Evolutionary conservation across 2,113 vertebrate genomes (phyloP).

Genomic region (Hassar affinis): DNA sequence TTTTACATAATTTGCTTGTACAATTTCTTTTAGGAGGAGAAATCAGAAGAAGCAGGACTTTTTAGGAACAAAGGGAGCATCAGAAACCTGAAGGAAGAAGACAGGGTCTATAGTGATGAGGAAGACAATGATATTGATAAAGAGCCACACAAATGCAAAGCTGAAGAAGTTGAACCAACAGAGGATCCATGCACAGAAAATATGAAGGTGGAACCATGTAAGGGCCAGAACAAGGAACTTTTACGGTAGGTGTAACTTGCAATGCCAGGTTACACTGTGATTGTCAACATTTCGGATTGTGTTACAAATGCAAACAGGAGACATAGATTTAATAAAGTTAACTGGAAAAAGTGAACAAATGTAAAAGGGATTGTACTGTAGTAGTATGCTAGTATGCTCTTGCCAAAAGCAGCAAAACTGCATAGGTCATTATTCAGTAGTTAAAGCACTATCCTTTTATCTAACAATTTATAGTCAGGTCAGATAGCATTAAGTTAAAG

Average conservation of each 20-base stretch:
- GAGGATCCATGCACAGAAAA: conserved; percentile 50
- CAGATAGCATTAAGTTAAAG: not conserved
- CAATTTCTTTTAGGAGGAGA: conserved; percentile 64
- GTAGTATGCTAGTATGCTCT: not conserved
- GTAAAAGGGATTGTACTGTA: not conserved
- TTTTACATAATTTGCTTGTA: not conserved
- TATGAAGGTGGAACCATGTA: conserved; percentile 60
- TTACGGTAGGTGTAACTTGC: conserved; percentile 70
- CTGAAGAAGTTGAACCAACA: conserved; percentile 55
- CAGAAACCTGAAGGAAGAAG: conserved; percentile 41
- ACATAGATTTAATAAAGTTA: not conserved
- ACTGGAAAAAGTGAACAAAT: not conserved
- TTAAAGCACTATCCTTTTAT: too few relatives aligned
- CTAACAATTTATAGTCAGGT: not conserved
- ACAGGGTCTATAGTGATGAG: conserved; percentile 43
- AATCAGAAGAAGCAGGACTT: conserved; percentile 41
- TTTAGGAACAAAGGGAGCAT: conserved; percentile 55
- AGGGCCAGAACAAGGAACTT: conserved; percentile 68
- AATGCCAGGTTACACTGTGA: not conserved
- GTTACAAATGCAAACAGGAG: conserved; percentile 30
- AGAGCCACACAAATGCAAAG: conserved; percentile 25
- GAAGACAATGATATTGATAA: conserved; percentile 48
- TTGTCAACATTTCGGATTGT: not conserved
- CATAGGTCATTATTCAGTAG: not conserved
- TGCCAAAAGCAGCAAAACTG: not conserved